Percentiles rank a stretch among this genome's conserved stretches.
Conservation (phyloP, 2,888 invertebrate species). For the Troides helena region DNA sequence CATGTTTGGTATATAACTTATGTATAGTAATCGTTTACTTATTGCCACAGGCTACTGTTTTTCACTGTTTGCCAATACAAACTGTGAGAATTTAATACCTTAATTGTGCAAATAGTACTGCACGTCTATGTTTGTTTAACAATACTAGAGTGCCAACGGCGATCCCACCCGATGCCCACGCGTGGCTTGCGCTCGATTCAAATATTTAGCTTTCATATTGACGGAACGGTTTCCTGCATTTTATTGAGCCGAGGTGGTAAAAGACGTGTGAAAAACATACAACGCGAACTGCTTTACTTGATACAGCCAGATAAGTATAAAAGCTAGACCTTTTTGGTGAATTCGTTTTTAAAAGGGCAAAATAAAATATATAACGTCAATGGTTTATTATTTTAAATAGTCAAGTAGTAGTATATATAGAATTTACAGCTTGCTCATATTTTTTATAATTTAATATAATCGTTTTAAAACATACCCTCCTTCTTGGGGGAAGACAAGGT, state of each 20-base stretch:
- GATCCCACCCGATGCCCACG: neutral
- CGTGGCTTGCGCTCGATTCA: constrained; percentile 8
- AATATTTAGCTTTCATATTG: constrained; percentile 21
- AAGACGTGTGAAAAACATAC: constrained; percentile 5
- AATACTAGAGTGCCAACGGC: neutral
- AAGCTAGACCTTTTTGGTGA: too few species aligned
- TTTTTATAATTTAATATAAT: too few species aligned
- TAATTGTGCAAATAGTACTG: neutral
- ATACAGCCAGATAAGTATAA: neutral
- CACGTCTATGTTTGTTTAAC: neutral
- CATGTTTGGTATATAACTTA: too few species aligned
- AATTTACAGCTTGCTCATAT: too few species aligned
- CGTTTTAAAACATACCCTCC: too few species aligned
- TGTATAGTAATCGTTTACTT: too few species aligned
- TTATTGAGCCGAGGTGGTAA: constrained; percentile 1
- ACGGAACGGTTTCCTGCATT: constrained; percentile 15
- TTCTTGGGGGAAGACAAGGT: too few species aligned
- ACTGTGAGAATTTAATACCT: neutral
- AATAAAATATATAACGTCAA: too few species aligned
- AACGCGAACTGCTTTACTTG: neutral
- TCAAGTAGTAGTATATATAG: too few species aligned
- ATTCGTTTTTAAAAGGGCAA: too few species aligned
- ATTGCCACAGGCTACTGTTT: neutral
- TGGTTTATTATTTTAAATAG: too few species aligned
- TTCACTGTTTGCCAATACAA: neutral